These are phyloP conservation scores for Ahaetulla prasina DNA, from an alignment of 2,113 vertebrate species.

Conservation along the genomic window DNA sequence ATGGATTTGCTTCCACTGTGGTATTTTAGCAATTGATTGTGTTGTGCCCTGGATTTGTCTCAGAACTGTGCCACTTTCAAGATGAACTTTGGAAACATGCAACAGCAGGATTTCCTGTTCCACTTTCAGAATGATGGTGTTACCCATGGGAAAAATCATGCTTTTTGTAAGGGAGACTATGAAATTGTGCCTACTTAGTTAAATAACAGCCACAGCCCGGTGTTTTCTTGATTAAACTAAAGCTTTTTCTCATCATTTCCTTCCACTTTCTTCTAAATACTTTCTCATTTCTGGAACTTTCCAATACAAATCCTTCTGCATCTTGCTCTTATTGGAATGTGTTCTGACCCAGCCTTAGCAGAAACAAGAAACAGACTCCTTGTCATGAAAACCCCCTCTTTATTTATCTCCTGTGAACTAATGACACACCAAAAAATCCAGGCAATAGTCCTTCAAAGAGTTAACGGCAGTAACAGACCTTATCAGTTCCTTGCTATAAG, in stretches of 20 bases:
- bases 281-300: accelerated
- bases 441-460: too few relatives aligned
- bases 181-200: background rate
- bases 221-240: background rate
- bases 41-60: background rate
- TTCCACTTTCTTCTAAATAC: background rate
- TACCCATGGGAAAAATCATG: background rate
- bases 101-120: background rate
- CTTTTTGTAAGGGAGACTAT: conserved; percentile 25
- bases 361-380: too few relatives aligned
- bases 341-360: too few relatives aligned
- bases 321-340: background rate
- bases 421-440: too few relatives aligned
- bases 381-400: too few relatives aligned
- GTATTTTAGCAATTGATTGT: accelerated
- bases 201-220: background rate
- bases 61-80: background rate
- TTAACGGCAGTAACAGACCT: too few relatives aligned
- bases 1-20: background rate
- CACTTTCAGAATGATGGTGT: accelerated
- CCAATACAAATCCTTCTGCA: background rate
- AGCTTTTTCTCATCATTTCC: background rate
- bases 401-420: too few relatives aligned
- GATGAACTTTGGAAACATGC: background rate
- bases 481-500: too few relatives aligned